Evolutionary conservation across 2,113 vertebrate species (phyloP).

Genomic region (Antechinus stuartii): DNA sequence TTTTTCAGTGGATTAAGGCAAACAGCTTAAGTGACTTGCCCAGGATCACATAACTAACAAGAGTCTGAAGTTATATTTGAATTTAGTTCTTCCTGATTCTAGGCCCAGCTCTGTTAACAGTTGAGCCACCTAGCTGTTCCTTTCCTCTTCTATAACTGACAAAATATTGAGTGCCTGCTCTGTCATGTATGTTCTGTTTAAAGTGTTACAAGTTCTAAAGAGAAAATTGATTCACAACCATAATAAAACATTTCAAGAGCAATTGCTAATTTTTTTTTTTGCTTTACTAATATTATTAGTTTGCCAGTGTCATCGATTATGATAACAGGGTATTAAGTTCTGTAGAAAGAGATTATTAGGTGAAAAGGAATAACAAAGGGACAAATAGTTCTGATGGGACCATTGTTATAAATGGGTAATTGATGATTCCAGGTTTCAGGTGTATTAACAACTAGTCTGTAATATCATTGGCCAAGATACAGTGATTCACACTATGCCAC

Average conservation of each 20-base stretch:
- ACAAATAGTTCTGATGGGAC: neutral
- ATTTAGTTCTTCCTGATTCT: neutral
- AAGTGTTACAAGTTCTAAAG: neutral
- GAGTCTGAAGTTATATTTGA: neutral
- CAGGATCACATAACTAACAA: neutral
- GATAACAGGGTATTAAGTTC: neutral
- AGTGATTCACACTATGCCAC: neutral
- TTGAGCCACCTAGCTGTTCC: neutral
- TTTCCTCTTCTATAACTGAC: neutral
- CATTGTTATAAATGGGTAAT: neutral
- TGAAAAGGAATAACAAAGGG: neutral
- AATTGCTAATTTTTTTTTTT: neutral
- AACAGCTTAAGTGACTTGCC: neutral
- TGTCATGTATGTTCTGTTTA: constrained; percentile 19
- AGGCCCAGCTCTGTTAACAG: neutral
- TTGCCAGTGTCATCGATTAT: neutral
- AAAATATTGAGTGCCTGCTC: neutral
- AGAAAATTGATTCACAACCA: constrained; percentile 10
- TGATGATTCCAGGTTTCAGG: neutral
- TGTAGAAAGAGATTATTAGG: neutral
- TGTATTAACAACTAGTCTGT: neutral
- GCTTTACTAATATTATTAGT: neutral
- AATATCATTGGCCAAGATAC: neutral
- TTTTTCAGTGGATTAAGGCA: too few species aligned
- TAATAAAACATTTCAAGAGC: constrained; percentile 11